These are phyloP conservation scores for Araneus ventricosus DNA, from an alignment of 1,140 invertebrate species.

Conservation along the genomic window DNA sequence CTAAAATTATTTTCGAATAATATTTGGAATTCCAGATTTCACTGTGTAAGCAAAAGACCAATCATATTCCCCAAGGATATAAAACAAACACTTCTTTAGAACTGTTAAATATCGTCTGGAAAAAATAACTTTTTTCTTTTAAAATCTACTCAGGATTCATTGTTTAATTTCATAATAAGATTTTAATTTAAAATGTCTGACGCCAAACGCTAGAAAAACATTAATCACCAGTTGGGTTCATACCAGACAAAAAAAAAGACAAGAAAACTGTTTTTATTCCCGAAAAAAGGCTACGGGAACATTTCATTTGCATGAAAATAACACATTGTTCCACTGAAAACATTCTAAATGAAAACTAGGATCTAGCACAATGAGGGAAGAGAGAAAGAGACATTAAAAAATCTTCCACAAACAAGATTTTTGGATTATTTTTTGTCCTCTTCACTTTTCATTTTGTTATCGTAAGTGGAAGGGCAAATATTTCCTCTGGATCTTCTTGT, in stretches of 20 bases:
- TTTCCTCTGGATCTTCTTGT: slow-evolving; percentile 49
- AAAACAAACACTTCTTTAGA: too few relatives aligned
- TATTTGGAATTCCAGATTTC: too few relatives aligned
- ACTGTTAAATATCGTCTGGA: too few relatives aligned
- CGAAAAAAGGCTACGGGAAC: background rate
- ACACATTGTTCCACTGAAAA: slow-evolving; percentile 28
- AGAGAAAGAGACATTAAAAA: slow-evolving; percentile 30
- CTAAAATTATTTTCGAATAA: too few relatives aligned
- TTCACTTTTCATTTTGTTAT: slow-evolving; percentile 14
- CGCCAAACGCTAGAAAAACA: background rate
- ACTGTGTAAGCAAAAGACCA: too few relatives aligned
- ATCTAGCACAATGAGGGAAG: background rate
- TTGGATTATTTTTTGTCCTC: background rate
- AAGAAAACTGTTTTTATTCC: background rate
- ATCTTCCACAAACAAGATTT: slow-evolving; percentile 55
- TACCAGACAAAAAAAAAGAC: background rate
- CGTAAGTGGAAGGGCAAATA: slow-evolving; percentile 57
- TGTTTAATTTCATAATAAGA: background rate
- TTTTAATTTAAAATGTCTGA: background rate
- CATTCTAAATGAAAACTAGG: slow-evolving; percentile 21
- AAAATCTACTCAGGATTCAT: background rate
- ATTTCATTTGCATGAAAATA: slow-evolving; percentile 49
- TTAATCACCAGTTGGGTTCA: background rate
- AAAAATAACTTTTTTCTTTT: background rate
- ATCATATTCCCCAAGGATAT: too few relatives aligned